phyloP scores from a whole-genome alignment of 1,140 invertebrate species.

The Andricus grossulariae region DNA sequence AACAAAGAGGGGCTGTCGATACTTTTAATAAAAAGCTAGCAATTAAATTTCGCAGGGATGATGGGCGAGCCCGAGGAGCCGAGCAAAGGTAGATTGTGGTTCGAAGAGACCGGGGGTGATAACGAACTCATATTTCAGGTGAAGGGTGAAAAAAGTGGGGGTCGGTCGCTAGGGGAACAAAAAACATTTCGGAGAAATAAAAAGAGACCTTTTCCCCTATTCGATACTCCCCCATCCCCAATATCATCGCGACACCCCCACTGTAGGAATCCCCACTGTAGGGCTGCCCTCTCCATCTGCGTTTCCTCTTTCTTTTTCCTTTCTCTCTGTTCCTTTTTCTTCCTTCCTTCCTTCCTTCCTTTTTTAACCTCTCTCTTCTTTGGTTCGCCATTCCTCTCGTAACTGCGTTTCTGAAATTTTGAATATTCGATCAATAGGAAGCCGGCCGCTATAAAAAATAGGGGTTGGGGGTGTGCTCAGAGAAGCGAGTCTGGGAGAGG shows the following conservation, averaged over 20 bases:
- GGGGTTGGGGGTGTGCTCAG: constrained; percentile 54
- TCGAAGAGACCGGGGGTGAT: constrained; percentile 53
- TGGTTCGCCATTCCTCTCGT: constrained; percentile 49
- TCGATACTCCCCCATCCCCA: constrained; percentile 22
- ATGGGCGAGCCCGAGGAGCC: constrained; percentile 30
- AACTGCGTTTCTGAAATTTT: constrained; percentile 69
- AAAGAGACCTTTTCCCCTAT: constrained; percentile 46
- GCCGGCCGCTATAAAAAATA: constrained; percentile 62
- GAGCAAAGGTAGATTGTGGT: constrained; percentile 39
- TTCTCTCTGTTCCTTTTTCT: constrained; percentile 52
- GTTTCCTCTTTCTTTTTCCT: constrained; percentile 50
- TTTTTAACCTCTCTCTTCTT: constrained; percentile 47
- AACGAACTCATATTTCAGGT: constrained; percentile 70
- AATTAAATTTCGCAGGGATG: constrained; percentile 69
- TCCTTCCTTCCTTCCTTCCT: constrained; percentile 49
- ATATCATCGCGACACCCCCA: constrained; percentile 44
- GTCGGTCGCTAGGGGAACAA: constrained; percentile 44
- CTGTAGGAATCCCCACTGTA: constrained; percentile 51
- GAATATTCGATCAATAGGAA: constrained; percentile 73
- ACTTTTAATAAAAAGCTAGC: constrained; percentile 75
- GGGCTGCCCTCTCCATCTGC: constrained; percentile 55
- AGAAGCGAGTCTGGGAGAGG: constrained; percentile 38
- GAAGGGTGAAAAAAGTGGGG: constrained; percentile 43
- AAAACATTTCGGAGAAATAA: constrained; percentile 60
- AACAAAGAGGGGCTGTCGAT: constrained; percentile 72